Evolutionary conservation across 2,113 vertebrate species (phyloP), one percentile per base, ranked within the genome.

Genomic region (Osmerus mordax): DNA sequence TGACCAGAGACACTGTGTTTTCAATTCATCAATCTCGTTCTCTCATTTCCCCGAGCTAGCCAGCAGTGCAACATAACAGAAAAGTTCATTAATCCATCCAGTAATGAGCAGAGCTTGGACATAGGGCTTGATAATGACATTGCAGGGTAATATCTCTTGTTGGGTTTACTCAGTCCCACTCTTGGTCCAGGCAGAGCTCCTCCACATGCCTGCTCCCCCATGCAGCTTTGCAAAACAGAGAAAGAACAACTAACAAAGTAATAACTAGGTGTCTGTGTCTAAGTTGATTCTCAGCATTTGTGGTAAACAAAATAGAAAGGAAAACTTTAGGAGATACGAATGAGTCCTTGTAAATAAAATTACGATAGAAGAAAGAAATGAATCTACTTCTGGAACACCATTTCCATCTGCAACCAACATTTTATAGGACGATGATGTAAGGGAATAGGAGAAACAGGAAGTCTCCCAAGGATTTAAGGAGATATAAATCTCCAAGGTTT

Each of bases 21-120:
- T 56, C 65, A 25, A 76, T 28, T 25, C 47, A 69, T 72, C 54
- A 71, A 72, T 81, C 61, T 68, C 73, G 61, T 28, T 77, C 36
- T 59, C 54, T 60, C 65, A 58, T 67, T 71, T 65, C 21, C 21
- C 25, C 36, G 41, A 70, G 36, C 70, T 28, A 18, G 36, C 41
- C 62, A 70, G 25, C 23, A n/a, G 13, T 51, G 70, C 25, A 63
- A 21, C 47, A 67, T 21, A 7, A 25, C 14, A 58, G 70, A 29
- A 53, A 71, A 71, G 63, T 47, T 32, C 18, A 59, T 58, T 25
- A 21, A 51, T 3, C 41, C 9, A 12, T 47, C 41, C 56, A 71
- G 62, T 41, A 69, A 69, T 63, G 36, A 59, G 62, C 66, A 76
- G 55, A 9, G 71, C 18, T 41, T 47, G 52, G 53, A 56, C 29